Evolutionary conservation across 2,888 invertebrate species (phyloP), one percentile per base, ranked within the genome.

Genomic region (Cynaeus angustus): DNA sequence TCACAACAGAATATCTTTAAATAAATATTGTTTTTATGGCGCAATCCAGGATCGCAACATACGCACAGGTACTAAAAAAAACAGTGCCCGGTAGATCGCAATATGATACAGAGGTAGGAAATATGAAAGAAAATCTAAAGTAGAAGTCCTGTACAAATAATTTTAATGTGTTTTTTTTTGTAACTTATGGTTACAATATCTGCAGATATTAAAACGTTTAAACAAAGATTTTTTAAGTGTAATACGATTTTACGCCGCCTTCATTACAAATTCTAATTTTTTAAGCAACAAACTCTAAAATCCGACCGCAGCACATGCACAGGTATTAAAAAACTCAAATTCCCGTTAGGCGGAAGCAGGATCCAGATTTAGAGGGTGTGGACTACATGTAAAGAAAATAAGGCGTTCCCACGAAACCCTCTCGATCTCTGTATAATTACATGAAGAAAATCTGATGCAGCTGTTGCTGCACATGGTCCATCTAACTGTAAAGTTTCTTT

Each of bases 401-500:
- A 61, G 48, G 50, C 28, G 50, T 59, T 67, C 66, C 66, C 66
- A 67, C 66, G 66, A 59, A 45, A 41, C 56, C 66, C 46, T 64
- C 48, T 61, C 48, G 14, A n/a, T 59, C 59, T 30, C 52, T 9
- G 33, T 50, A 58, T 67, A 59, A 67, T 67, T 67, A 67, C 46
- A 37, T 26, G 66, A 66, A 30, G 65, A 64, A 64, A 65, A 30
- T 65, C 41, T 58, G 66, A 26, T 59, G 21, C 66, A 59, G 66
- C 59, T 66, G 66, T 58, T 30, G 66, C 12, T 21, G 59, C 66
- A 67, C 59, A 67, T 67, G 66, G 66, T 56, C 43, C 50, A 59
- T 50, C 48, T 67, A 67, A 67, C 66, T 59, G 66, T 67, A 67
- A 55, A 66, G 26, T 59, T 50, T 48, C 45, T 67, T 67, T 58